Conservation (phyloP, 2,888 invertebrate species). For the Halocaridina rubra region DNA sequence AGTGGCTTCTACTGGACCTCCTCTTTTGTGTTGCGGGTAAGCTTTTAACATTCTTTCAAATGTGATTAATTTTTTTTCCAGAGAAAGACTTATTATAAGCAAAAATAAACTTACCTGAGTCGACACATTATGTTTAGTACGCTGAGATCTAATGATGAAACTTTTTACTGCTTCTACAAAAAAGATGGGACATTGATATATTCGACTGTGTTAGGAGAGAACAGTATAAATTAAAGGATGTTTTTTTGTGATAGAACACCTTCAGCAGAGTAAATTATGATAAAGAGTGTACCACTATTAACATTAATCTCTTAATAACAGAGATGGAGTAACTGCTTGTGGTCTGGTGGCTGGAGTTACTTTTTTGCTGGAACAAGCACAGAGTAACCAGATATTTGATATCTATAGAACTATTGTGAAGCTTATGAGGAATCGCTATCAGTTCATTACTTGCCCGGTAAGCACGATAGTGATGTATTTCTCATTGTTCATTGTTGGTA, state of each 20-base stretch:
- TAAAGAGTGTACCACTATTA: background rate
- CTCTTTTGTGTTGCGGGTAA: conserved; percentile 24
- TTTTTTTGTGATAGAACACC: background rate
- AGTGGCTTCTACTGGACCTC: background rate
- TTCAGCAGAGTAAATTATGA: background rate
- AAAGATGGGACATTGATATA: no score
- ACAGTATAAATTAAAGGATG: background rate
- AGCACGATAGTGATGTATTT: no score
- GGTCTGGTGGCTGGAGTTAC: background rate
- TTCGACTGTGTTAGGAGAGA: background rate
- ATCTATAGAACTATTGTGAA: conserved; percentile 1
- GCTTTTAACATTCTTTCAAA: no score
- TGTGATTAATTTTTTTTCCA: no score
- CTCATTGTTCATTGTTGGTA: no score
- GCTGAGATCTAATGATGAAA: no score
- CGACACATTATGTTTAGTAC: no score
- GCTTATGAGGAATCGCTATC: background rate
- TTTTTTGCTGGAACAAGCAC: background rate
- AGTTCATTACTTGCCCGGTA: conserved; percentile 21
- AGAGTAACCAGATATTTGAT: background rate
- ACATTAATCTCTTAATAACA: background rate
- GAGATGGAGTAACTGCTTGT: conserved; percentile 9
- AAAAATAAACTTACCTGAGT: no score
- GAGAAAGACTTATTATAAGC: no score
- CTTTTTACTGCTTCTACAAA: no score